A percentile compares a stretch with the other conserved stretches of the same genome.
phyloP scores from a whole-genome alignment of 2,888 invertebrate species.

The Diaphora mendica region DNA sequence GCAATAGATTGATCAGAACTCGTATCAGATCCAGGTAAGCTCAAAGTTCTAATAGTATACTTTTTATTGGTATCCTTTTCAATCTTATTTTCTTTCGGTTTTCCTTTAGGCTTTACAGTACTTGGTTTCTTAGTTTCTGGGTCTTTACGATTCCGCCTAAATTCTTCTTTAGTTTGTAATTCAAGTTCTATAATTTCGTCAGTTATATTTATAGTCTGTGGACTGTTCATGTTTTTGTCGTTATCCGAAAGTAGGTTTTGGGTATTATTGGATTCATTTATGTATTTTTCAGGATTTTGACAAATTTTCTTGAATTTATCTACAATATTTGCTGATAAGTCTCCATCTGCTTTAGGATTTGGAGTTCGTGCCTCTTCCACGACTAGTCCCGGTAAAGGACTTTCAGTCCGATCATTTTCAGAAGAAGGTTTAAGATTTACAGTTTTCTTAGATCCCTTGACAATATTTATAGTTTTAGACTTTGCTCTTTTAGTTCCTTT shows the following conservation, averaged over 20 bases:
- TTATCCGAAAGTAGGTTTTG: constrained; percentile 65
- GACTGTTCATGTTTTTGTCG: constrained; percentile 55
- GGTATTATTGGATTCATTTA: constrained; percentile 61
- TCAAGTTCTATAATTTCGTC: constrained; percentile 46
- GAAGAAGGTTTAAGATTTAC: constrained; percentile 38
- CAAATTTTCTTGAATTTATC: constrained; percentile 66
- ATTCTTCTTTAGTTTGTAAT: constrained; percentile 17
- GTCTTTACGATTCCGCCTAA: constrained; percentile 13
- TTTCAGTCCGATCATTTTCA: constrained; percentile 61
- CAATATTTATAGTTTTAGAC: constrained; percentile 30
- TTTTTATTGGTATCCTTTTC: constrained; percentile 1
- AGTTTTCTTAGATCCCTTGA: constrained; percentile 35
- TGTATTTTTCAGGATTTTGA: constrained; percentile 48
- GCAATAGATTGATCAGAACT: constrained; percentile 63
- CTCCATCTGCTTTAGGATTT: constrained; percentile 48
- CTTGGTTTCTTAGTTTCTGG: constrained; percentile 20
- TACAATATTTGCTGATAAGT: constrained; percentile 59
- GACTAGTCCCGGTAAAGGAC: constrained; percentile 72
- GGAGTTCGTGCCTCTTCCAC: constrained; percentile 59
- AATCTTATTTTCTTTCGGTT: constrained; percentile 1
- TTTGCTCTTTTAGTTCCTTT: constrained; percentile 39
- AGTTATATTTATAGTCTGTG: constrained; percentile 43
- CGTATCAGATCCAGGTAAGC: constrained; percentile 25
- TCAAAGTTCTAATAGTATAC: constrained; percentile 12
- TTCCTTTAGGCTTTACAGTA: constrained; percentile 12